These are phyloP conservation scores for Monochamus saltuarius DNA, from an alignment of 1,140 invertebrate genomes.

Conservation along the genomic window DNA sequence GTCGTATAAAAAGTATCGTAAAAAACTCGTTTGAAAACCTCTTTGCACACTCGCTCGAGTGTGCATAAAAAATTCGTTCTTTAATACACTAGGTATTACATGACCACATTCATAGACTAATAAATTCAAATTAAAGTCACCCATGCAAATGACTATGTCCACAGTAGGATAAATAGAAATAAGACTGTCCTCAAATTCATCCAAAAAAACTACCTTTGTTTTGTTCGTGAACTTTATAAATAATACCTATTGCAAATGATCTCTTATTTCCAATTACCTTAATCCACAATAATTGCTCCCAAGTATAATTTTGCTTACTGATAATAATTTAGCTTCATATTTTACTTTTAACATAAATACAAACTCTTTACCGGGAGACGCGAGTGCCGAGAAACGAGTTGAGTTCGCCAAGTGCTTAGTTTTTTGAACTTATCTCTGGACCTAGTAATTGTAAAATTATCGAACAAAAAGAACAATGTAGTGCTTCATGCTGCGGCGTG, in stretches of 20 bases:
- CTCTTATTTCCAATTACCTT: not conserved
- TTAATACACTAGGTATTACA: too few species aligned
- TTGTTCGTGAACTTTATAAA: slow-evolving; percentile 10
- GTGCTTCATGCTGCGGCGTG: too few species aligned
- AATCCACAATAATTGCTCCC: slow-evolving; percentile 7
- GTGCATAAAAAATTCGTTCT: too few species aligned
- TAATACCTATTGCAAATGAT: slow-evolving; percentile 1
- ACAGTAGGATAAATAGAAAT: not conserved
- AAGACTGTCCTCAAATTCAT: slow-evolving; percentile 6
- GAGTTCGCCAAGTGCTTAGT: too few species aligned
- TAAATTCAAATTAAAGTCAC: slow-evolving; percentile 12
- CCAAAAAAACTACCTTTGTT: slow-evolving; percentile 6
- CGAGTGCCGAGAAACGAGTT: too few species aligned
- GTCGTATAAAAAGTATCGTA: too few species aligned
- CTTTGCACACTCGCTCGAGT: too few species aligned
- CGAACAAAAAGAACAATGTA: too few species aligned
- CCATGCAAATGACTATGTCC: slow-evolving; percentile 3
- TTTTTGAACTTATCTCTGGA: too few species aligned
- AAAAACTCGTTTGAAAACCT: too few species aligned
- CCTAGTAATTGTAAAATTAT: too few species aligned
- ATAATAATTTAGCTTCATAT: slow-evolving; percentile 1
- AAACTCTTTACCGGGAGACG: too few species aligned
- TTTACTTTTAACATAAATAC: not conserved
- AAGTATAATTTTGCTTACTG: slow-evolving; percentile 2
- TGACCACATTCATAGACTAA: not conserved